Evolutionary conservation across 2,888 invertebrate genomes (phyloP), one percentile per base, ranked within the genome.

Genomic region (Lydus trimaculatus): DNA sequence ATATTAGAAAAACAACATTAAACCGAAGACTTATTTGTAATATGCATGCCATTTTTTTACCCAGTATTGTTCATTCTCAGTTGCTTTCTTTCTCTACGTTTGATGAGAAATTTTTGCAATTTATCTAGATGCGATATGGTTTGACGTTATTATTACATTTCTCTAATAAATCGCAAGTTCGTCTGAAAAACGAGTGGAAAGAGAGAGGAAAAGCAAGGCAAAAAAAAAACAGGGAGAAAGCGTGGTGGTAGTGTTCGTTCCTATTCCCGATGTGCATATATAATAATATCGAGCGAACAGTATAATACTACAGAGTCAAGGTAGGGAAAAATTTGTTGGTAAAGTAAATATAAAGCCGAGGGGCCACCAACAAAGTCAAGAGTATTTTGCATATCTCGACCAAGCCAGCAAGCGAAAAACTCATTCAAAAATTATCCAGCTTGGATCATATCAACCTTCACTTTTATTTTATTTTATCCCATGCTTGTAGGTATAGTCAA

Each of bases 301-400:
- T 52, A 52, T 52, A 52, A 52, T 23, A 52, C 23, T n/a, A n/a
- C n/a, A n/a, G n/a, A n/a, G 11, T 4, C 20, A 9, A 52, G 48
- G 48, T 52, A 52, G 48, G 20, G 23, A 52, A 48, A 52, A 52
- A 17, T 43, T 20, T 52, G 23, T 52, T 52, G 48, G 48, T 20
- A 23, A 66, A 69, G 69, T 69, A 66, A 66, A 66, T 69, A 69
- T 64, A 64, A 64, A 60, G 56, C 69, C 48, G 39, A 31, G 31
- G 69, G 48, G 2, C 20, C 0, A 48, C 39, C 13, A 33, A 58
- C 58, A 64, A 67, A 69, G 63, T 60, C 66, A 66, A 61, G 58
- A 58, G 61, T 69, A 60, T 66, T 69, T 69, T 69, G 69, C 69
- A 69, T 69, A 69, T 69, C 69, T 69, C 66, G 58, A 58, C 69